Percentiles rank a stretch among this genome's conserved stretches.
These are phyloP conservation scores for Diglossa cyanea DNA, from an alignment of 2,797 vertebrate genomes.

Conservation along the genomic window DNA sequence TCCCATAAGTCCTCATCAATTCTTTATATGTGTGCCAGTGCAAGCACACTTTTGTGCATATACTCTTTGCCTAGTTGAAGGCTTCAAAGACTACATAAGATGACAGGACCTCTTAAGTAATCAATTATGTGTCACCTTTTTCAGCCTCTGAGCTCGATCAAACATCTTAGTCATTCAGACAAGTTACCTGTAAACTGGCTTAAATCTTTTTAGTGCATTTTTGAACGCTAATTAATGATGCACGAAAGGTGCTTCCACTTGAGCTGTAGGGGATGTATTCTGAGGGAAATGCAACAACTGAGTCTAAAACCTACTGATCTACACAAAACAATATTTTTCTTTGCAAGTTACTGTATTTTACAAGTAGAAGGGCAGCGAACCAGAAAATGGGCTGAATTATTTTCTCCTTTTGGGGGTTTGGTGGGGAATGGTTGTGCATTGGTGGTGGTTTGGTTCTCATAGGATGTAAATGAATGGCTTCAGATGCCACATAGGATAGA, in stretches of 20 bases:
- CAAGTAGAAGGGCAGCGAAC: not conserved
- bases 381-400: not conserved
- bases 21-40: not conserved
- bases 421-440: not conserved
- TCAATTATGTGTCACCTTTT: not conserved
- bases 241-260: not conserved
- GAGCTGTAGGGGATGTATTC: not conserved
- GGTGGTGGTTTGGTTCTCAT: not conserved
- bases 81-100: not conserved
- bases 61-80: not conserved
- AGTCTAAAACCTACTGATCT: not conserved
- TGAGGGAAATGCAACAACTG: not conserved
- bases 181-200: not conserved
- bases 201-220: not conserved
- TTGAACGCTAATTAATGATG: not conserved
- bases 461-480: not conserved
- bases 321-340: not conserved
- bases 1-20: not conserved
- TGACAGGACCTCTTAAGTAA: not conserved
- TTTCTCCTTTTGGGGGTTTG: accelerated
- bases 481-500: not conserved
- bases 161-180: not conserved
- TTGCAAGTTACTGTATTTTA: not conserved
- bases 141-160: not conserved
- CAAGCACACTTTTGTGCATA: not conserved